phyloP scores from a whole-genome alignment of 64 coral and sea anemone genomes.

The Astreopora myriophthalma region DNA sequence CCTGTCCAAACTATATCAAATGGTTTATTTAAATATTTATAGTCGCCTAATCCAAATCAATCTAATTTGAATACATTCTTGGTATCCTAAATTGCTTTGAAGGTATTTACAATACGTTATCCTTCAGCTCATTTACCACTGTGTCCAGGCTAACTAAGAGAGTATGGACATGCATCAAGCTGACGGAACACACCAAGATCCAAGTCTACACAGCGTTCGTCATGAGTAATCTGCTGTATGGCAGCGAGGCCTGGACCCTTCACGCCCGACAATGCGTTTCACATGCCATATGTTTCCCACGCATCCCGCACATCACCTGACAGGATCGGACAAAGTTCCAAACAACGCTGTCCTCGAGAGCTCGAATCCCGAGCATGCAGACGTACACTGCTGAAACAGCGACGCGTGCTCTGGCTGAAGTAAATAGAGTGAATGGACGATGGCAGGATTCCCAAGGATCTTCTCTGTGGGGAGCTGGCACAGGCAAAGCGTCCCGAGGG shows the following conservation, averaged over 20 bases:
- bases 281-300: not conserved
- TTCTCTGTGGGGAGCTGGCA: not conserved
- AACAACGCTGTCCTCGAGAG: not conserved
- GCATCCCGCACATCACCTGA: slow-evolving; percentile 22
- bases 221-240: slow-evolving; percentile 1
- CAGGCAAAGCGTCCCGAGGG: not conserved
- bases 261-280: slow-evolving; percentile 8
- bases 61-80: too few species aligned
- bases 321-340: slow-evolving; percentile 16
- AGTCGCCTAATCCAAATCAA: too few species aligned
- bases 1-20: too few species aligned
- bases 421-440: not conserved
- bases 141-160: too few species aligned
- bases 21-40: too few species aligned
- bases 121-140: too few species aligned
- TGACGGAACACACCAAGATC: not conserved
- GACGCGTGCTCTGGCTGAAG: not conserved
- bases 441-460: not conserved
- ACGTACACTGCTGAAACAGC: slow-evolving; percentile 8
- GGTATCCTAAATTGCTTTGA: too few species aligned
- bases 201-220: slow-evolving; percentile 32
- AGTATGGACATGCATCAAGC: not conserved
- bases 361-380: not conserved
- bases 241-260: not conserved
- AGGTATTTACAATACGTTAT: too few species aligned